Evolutionary conservation across 2,888 invertebrate genomes (phyloP).

Genomic region (Argynnis bischoffii): DNA sequence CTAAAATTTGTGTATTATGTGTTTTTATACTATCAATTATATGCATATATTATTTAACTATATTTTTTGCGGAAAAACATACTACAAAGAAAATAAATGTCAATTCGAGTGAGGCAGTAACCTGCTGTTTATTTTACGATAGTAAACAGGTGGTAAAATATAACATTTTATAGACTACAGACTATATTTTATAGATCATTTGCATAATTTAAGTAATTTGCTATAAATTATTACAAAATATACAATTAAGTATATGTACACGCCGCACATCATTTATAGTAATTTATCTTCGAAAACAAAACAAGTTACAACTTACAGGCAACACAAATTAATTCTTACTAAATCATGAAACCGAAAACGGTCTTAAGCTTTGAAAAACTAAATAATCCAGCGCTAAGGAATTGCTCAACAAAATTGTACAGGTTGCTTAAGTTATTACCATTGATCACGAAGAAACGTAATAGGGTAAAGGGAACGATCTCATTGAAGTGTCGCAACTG

Average conservation of each 20-base stretch:
- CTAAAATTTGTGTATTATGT: slow-evolving; percentile 19
- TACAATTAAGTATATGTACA: neutral
- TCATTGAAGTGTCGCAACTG: slow-evolving; percentile 30
- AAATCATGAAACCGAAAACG: neutral
- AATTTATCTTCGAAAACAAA: neutral
- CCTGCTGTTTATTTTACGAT: slow-evolving; percentile 8
- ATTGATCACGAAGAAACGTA: slow-evolving; percentile 34
- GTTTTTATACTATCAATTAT: slow-evolving; percentile 12
- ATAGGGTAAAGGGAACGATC: slow-evolving; percentile 26
- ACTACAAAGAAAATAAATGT: slow-evolving; percentile 4
- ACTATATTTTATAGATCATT: slow-evolving; percentile 8
- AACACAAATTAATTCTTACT: neutral
- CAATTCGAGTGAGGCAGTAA: slow-evolving; percentile 1
- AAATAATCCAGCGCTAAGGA: slow-evolving; percentile 7
- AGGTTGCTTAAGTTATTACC: slow-evolving; percentile 26
- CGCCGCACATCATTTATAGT: neutral
- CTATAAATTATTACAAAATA: neutral
- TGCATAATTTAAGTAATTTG: neutral
- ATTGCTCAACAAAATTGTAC: slow-evolving; percentile 32
- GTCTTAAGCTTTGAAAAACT: neutral
- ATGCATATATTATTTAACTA: neutral
- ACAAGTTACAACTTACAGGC: no score
- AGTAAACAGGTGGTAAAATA: slow-evolving; percentile 11
- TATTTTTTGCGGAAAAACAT: neutral
- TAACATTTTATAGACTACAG: neutral